phyloP scores from a whole-genome alignment of 2,797 vertebrate genomes.

The Notamacropus eugenii region DNA sequence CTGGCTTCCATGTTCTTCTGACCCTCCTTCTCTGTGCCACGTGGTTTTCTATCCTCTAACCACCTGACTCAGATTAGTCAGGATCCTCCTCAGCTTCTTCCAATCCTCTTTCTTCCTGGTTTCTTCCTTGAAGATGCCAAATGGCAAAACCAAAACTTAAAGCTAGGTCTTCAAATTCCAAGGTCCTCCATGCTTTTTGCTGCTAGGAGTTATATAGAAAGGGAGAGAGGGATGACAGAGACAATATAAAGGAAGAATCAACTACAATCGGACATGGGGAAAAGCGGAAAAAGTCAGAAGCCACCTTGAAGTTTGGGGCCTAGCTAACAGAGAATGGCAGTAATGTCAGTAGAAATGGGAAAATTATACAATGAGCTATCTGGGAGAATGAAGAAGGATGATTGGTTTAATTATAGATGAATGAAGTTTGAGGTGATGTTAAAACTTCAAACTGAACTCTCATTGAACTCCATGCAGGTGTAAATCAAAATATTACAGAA shows the following conservation, averaged over 20 bases:
- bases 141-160: background rate
- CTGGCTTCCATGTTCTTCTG: too few species aligned
- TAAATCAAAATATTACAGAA: too few species aligned
- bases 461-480: background rate
- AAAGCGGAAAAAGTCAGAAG: background rate
- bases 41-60: too few species aligned
- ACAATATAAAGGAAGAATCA: background rate
- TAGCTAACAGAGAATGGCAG: background rate
- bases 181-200: background rate
- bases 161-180: background rate
- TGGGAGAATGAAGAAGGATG: background rate
- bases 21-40: too few species aligned
- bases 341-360: background rate
- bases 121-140: too few species aligned
- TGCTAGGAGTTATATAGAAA: background rate
- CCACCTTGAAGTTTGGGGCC: background rate
- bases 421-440: background rate
- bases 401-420: background rate
- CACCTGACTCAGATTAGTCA: too few species aligned
- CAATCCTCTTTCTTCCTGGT: too few species aligned
- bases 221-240: background rate
- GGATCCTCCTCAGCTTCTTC: too few species aligned
- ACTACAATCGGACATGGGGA: background rate
- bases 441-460: background rate
- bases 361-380: background rate